Evolutionary conservation across 2,888 invertebrate genomes (phyloP).

Genomic region (Tenthredo notha): DNA sequence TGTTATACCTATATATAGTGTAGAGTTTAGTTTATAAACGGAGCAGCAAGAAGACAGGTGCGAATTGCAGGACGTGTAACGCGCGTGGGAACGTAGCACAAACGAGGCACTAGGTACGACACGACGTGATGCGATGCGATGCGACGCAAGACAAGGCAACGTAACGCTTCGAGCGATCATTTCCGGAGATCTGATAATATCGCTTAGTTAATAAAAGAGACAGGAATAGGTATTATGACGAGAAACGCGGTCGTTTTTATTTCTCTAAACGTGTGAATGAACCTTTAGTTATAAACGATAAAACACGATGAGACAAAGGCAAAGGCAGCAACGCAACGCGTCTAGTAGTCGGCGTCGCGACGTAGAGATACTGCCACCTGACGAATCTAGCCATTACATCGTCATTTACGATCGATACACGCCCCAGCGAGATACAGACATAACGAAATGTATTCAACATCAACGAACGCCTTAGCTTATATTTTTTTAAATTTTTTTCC

Average conservation of each 20-base stretch:
- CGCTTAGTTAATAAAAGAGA: background rate
- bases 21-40: background rate
- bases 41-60: background rate
- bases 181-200: slow-evolving; percentile 39
- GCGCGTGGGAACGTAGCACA: slow-evolving; percentile 35
- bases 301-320: background rate
- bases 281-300: slow-evolving; percentile 17
- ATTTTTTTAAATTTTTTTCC: background rate
- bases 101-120: background rate
- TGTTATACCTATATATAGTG: background rate
- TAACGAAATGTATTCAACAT: slow-evolving; percentile 17
- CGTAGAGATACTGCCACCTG: slow-evolving; percentile 28
- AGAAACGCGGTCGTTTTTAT: background rate
- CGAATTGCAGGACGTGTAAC: background rate
- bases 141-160: background rate
- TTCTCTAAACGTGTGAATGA: slow-evolving; percentile 12
- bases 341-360: background rate
- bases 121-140: background rate
- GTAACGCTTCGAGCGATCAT: slow-evolving; percentile 18
- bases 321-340: background rate
- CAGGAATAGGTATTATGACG: background rate
- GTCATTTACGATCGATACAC: slow-evolving; percentile 15
- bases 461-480: background rate
- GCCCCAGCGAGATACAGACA: background rate
- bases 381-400: slow-evolving; percentile 21